A percentile compares a stretch with the other conserved stretches of the same genome.
These are phyloP conservation scores for Aplidium turbinatum DNA, from an alignment of 23 tunicate species.

Conservation along the genomic window DNA sequence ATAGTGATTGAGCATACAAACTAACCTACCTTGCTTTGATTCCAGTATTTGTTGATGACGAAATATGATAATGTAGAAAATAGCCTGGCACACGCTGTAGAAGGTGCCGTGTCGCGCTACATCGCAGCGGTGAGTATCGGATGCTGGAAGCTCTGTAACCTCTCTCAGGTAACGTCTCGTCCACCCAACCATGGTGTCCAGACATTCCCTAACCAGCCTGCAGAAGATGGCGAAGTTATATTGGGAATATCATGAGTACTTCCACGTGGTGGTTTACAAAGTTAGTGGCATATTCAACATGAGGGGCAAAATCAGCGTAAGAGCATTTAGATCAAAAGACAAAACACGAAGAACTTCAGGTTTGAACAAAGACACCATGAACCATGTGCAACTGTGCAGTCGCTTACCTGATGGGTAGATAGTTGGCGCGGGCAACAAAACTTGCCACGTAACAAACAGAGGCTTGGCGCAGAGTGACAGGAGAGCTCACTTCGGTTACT, in stretches of 20 bases:
- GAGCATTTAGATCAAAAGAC: no score
- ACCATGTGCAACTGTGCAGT: no score
- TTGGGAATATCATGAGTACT: neutral
- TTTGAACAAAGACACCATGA: no score
- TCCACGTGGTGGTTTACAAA: no score
- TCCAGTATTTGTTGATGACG: slow-evolving; percentile 47
- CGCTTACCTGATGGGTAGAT: slow-evolving; percentile 46
- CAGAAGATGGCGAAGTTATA: neutral
- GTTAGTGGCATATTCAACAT: no score
- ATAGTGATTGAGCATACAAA: no score
- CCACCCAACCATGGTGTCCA: slow-evolving; percentile 46
- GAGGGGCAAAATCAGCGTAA: no score
- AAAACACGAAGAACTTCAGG: no score
- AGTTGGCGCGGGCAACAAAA: slow-evolving; percentile 54
- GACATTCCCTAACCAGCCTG: slow-evolving; percentile 27
- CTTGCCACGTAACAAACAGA: slow-evolving; percentile 65
- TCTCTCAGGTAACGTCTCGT: slow-evolving; percentile 42
- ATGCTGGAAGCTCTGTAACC: neutral
- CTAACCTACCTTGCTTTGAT: slow-evolving; percentile 29
- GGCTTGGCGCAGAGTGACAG: slow-evolving; percentile 46
- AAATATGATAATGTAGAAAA: slow-evolving; percentile 61
- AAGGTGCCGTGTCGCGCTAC: slow-evolving; percentile 50
- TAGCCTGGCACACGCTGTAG: slow-evolving; percentile 77
- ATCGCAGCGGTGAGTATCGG: slow-evolving; percentile 9
- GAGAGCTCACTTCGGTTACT: slow-evolving; percentile 5